Percentiles rank a stretch among this genome's conserved stretches.
These are phyloP conservation scores for Catocala nupta DNA, from an alignment of 2,888 invertebrate genomes.

Conservation along the genomic window DNA sequence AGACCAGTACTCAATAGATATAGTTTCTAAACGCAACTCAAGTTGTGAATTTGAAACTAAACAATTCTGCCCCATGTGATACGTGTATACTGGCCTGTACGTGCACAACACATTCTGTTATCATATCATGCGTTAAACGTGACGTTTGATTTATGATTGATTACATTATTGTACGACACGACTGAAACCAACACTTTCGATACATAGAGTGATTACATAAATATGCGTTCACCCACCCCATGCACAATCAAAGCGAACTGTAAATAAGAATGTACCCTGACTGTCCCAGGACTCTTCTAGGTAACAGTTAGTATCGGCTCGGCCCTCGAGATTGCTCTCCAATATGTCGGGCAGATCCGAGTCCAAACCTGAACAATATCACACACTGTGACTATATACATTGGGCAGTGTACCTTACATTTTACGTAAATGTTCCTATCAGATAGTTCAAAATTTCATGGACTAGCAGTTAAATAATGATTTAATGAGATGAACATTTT, in stretches of 20 bases:
- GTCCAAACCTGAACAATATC: conserved; percentile 84
- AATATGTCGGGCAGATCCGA: conserved; percentile 80
- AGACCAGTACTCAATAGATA: neutral
- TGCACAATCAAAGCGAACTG: conserved; percentile 73
- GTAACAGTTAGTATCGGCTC: conserved; percentile 85
- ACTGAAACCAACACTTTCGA: conserved; percentile 28
- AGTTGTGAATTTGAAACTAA: conserved; percentile 2
- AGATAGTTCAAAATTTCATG: conserved; percentile 65
- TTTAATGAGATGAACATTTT: conserved; percentile 15
- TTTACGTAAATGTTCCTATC: neutral
- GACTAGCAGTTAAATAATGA: conserved; percentile 52
- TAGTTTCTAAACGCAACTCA: neutral
- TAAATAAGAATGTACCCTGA: conserved; percentile 77
- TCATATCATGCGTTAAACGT: conserved; percentile 60
- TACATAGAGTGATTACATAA: conserved; percentile 35
- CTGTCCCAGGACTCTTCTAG: conserved; percentile 86
- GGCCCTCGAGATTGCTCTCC: conserved; percentile 83
- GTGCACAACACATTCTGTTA: conserved; percentile 52
- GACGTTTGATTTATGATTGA: conserved; percentile 20
- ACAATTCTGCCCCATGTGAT: neutral
- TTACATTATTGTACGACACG: conserved; percentile 43
- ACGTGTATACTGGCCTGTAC: conserved; percentile 15
- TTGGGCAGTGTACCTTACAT: conserved; percentile 2
- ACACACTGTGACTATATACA: conserved; percentile 54
- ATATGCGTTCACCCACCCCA: conserved; percentile 66